phyloP scores from a whole-genome alignment of 2,797 vertebrate genomes.

The Squalus acanthias region DNA sequence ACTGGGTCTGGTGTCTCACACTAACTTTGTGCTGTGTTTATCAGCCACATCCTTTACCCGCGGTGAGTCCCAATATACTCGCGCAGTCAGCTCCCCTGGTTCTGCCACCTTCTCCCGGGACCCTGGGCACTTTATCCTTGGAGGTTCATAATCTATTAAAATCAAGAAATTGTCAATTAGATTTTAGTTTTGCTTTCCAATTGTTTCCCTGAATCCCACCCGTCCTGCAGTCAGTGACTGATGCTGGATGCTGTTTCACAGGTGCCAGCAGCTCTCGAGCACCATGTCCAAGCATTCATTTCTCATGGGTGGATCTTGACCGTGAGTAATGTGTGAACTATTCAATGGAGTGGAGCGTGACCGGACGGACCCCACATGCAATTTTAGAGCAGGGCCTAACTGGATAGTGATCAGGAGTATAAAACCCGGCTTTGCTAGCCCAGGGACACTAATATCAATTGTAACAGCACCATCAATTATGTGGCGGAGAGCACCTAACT shows the following conservation, averaged over 20 bases:
- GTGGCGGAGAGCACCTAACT: neutral
- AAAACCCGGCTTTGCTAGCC: neutral
- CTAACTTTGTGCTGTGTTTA: constrained; percentile 72
- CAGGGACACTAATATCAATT: neutral
- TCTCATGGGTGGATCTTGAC: neutral
- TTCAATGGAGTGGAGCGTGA: neutral
- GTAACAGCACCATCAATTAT: neutral
- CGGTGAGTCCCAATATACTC: constrained; percentile 80
- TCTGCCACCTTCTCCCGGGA: constrained; percentile 82
- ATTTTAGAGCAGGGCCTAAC: neutral
- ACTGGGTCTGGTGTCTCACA: neutral
- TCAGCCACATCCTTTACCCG: constrained; percentile 79
- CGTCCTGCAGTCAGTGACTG: neutral
- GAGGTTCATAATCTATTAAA: constrained; percentile 81
- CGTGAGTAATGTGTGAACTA: neutral
- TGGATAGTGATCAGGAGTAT: neutral
- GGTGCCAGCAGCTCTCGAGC: neutral
- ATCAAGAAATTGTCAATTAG: neutral
- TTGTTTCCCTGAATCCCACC: neutral
- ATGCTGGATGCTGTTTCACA: neutral
- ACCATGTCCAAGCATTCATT: neutral
- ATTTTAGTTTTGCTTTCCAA: neutral
- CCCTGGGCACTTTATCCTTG: constrained; percentile 83
- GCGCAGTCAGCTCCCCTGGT: constrained; percentile 78
- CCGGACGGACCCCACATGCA: neutral